phyloP scores from a whole-genome alignment of 2,888 invertebrate species.

The Sturmia bella region DNA sequence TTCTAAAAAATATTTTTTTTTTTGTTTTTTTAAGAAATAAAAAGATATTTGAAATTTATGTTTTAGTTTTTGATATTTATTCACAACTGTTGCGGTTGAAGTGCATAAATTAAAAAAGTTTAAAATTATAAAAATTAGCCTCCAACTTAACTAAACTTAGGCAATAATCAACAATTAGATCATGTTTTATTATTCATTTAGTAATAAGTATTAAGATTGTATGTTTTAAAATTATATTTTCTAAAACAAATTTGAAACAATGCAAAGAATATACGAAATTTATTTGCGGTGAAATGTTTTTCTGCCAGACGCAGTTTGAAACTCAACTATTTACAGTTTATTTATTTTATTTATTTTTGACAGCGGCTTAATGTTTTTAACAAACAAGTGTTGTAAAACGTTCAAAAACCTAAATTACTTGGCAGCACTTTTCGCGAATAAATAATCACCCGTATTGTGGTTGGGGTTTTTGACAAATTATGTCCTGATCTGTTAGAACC shows the following conservation, averaged over 20 bases:
- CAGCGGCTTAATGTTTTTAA: neutral
- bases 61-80: too few relatives aligned
- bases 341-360: neutral
- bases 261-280: constrained; percentile 30
- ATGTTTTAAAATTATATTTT: constrained; percentile 53
- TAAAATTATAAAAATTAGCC: constrained; percentile 75
- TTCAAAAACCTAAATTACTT: neutral
- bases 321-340: constrained; percentile 62
- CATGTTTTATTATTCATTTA: constrained; percentile 41
- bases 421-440: neutral
- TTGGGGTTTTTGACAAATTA: too few relatives aligned
- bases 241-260: constrained; percentile 44
- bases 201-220: constrained; percentile 38
- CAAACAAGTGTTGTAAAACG: too few relatives aligned
- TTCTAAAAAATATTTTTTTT: too few relatives aligned
- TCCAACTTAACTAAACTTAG: constrained; percentile 81
- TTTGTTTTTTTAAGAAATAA: too few relatives aligned
- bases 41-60: too few relatives aligned
- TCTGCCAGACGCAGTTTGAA: constrained; percentile 60
- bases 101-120: constrained; percentile 26
- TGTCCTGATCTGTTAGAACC: too few relatives aligned
- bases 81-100: too few relatives aligned
- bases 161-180: constrained; percentile 81
- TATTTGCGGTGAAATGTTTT: constrained; percentile 65
- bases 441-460: too few relatives aligned